These are phyloP conservation scores for Malurus splendens DNA, from an alignment of 2,797 vertebrate genomes.

Conservation along the genomic window DNA sequence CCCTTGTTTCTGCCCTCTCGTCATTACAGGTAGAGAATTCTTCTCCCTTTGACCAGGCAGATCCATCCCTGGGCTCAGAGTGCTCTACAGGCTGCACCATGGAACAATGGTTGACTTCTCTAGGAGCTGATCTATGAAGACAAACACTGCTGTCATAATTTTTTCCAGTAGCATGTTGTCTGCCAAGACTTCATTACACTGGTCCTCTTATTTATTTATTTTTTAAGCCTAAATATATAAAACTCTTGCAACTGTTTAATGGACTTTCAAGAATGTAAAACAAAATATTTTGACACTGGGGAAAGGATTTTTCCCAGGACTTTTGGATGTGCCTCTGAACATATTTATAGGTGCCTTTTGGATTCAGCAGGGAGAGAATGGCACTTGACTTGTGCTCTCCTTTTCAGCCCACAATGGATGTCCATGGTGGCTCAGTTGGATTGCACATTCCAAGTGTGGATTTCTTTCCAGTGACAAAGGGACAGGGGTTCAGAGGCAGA, in stretches of 20 bases:
- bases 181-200: neutral
- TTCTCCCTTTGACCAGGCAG: neutral
- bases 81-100: neutral
- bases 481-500: neutral
- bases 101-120: neutral
- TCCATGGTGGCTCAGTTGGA: neutral
- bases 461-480: conserved; percentile 5
- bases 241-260: neutral
- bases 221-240: neutral
- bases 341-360: neutral
- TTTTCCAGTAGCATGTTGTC: neutral
- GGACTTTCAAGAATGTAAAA: neutral
- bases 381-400: neutral
- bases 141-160: neutral
- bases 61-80: neutral
- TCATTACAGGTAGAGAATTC: neutral
- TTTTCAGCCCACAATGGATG: neutral
- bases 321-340: neutral
- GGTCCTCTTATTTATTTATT: neutral
- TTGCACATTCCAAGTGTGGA: neutral
- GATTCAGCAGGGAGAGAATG: neutral
- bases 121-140: neutral
- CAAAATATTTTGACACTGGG: neutral
- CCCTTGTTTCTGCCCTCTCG: neutral
- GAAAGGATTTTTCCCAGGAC: neutral